Conservation (phyloP, 2,113 vertebrate species). For the Carassius auratus region DNA sequence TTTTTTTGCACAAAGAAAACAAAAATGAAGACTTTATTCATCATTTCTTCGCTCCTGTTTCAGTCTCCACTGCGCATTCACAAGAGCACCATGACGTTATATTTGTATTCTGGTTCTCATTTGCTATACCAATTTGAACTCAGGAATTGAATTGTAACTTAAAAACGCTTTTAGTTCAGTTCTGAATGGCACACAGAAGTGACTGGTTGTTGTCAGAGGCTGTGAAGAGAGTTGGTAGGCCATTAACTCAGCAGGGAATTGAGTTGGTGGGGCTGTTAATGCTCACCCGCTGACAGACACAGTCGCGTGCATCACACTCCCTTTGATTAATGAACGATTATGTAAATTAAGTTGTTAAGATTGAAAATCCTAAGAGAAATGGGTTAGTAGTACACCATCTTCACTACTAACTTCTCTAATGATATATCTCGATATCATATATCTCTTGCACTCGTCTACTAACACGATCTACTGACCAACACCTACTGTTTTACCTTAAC, state of each 20-base stretch:
- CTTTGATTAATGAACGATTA: conserved; percentile 20
- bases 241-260: conserved; percentile 36
- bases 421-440: background rate
- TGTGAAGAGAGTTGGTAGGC: conserved; percentile 22
- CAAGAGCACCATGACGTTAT: background rate
- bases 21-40: too few species aligned
- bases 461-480: background rate
- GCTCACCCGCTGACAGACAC: conserved; percentile 29
- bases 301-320: conserved; percentile 4
- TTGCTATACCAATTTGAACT: background rate
- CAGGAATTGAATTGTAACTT: background rate
- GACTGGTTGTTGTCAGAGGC: background rate
- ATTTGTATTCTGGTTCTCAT: background rate
- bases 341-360: background rate
- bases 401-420: background rate
- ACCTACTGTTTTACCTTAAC: background rate
- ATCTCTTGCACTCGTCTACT: background rate
- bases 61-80: too few species aligned
- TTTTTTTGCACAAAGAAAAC: too few species aligned
- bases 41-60: too few species aligned
- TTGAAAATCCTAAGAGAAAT: background rate
- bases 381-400: background rate
- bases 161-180: background rate
- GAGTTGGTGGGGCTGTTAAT: conserved; percentile 17
- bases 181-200: background rate